Percentiles rank a stretch among this genome's conserved stretches.
phyloP scores from a whole-genome alignment of 1,140 invertebrate species.

The Ips nitidus region DNA sequence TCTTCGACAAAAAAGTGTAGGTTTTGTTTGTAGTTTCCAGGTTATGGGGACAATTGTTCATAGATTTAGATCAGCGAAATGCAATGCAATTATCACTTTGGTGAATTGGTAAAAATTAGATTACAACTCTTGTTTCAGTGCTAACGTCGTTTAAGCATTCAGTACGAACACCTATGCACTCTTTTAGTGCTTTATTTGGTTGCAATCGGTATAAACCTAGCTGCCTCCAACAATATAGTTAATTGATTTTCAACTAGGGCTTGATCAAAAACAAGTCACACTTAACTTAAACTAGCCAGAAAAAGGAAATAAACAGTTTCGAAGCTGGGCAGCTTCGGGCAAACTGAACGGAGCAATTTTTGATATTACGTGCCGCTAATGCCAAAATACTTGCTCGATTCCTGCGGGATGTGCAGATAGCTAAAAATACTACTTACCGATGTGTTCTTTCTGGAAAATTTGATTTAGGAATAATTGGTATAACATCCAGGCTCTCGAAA shows the following conservation, averaged over 20 bases:
- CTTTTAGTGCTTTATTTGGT: no score
- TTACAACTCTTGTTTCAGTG: no score
- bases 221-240: slow-evolving; percentile 7
- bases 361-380: slow-evolving; percentile 26
- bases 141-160: no score
- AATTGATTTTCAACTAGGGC: slow-evolving; percentile 24
- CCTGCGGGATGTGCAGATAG: slow-evolving; percentile 19
- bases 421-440: slow-evolving; percentile 19
- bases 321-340: slow-evolving; percentile 17
- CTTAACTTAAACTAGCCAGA: slow-evolving; percentile 13
- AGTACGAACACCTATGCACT: no score
- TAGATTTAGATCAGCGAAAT: no score
- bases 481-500: neutral
- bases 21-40: no score
- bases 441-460: slow-evolving; percentile 15
- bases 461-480: slow-evolving; percentile 12
- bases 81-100: no score
- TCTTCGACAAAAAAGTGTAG: no score
- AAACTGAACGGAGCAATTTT: slow-evolving; percentile 25
- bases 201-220: neutral
- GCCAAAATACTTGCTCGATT: slow-evolving; percentile 1
- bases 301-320: slow-evolving; percentile 12
- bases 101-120: no score
- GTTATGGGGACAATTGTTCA: no score
- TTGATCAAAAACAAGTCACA: slow-evolving; percentile 30